A percentile compares a stretch with the other conserved stretches of the same genome.
These are phyloP conservation scores for Ellobium chinense DNA, from an alignment of 2,888 invertebrate species.

Conservation along the genomic window DNA sequence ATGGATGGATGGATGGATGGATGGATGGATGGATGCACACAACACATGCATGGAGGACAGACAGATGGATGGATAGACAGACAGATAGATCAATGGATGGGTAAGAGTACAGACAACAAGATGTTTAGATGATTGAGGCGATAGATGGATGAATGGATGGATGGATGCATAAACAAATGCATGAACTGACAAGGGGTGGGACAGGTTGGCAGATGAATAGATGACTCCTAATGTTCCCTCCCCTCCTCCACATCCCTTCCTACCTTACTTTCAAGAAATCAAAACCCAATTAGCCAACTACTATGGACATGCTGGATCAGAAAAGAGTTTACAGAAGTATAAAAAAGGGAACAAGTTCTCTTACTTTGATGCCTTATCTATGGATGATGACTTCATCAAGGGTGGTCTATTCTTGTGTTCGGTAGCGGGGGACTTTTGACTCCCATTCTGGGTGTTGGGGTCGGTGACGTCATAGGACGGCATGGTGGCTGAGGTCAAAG, in stretches of 20 bases:
- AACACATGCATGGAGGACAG: neutral
- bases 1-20: no score
- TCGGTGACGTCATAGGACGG: constrained; percentile 1
- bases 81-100: neutral
- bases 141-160: constrained; percentile 22
- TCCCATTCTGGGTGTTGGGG: constrained; percentile 4
- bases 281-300: no score
- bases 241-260: no score
- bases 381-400: neutral
- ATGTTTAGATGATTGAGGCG: neutral
- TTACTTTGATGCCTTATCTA: constrained; percentile 6
- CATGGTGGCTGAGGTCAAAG: neutral
- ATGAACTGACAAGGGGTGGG: no score
- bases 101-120: neutral
- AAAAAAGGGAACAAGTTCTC: neutral
- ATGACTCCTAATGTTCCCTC: no score
- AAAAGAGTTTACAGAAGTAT: no score
- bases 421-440: neutral
- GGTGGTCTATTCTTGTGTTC: neutral
- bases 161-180: constrained; percentile 15
- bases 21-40: neutral
- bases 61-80: neutral
- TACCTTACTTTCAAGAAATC: no score
- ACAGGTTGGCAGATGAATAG: neutral
- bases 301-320: no score